Percentiles rank a stretch among this genome's conserved stretches.
Evolutionary conservation across 2,888 invertebrate genomes (phyloP).

Genomic region (Cheilosia vernalis): DNA sequence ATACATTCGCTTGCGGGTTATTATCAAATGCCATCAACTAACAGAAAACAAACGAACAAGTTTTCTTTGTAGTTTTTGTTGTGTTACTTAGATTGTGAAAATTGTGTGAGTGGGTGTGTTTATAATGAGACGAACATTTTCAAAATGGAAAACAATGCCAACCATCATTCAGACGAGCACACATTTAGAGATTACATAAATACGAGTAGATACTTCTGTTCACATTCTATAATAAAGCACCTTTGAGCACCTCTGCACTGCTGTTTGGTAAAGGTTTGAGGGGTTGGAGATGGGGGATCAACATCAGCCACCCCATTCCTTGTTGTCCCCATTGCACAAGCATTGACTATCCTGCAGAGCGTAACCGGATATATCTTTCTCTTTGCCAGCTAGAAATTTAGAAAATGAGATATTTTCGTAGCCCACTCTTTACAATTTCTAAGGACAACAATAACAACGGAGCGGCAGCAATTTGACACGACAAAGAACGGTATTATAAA

Average conservation of each 20-base stretch:
- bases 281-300: too few relatives aligned
- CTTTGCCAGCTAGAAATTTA: too few relatives aligned
- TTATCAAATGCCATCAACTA: neutral
- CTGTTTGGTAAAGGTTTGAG: neutral
- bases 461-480: slow-evolving; percentile 15
- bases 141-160: neutral
- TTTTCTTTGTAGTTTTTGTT: neutral
- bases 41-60: neutral
- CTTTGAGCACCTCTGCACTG: neutral
- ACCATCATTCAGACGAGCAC: neutral
- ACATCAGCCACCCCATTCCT: neutral
- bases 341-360: neutral
- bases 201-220: neutral
- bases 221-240: neutral
- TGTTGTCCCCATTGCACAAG: neutral
- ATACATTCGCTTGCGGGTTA: too few relatives aligned
- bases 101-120: neutral
- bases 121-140: neutral
- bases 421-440: neutral
- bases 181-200: neutral
- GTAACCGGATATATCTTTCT: neutral
- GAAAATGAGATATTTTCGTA: neutral
- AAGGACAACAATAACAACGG: neutral
- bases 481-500: slow-evolving; percentile 22
- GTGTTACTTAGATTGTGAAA: neutral